Conservation (phyloP, 2,888 invertebrate genomes). For the Microdon myrmicae region DNA sequence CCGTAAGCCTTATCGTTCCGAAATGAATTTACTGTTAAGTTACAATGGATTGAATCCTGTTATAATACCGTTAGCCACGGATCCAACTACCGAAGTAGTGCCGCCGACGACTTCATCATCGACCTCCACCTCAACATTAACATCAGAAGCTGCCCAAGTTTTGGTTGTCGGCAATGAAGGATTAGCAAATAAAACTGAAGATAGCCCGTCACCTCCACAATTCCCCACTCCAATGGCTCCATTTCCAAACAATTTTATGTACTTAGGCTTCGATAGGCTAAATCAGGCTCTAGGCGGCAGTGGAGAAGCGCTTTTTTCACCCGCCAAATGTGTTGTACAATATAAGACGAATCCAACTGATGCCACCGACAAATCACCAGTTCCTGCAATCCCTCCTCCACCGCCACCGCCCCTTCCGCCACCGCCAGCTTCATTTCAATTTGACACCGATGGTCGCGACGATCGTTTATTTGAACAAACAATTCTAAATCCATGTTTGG, state of each 20-base stretch:
- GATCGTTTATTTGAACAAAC: slow-evolving; percentile 57
- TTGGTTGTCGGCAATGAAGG: slow-evolving; percentile 8
- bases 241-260: slow-evolving; percentile 64
- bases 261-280: slow-evolving; percentile 63
- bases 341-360: slow-evolving; percentile 43
- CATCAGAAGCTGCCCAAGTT: slow-evolving; percentile 16
- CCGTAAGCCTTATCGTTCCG: slow-evolving; percentile 65
- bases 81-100: not conserved
- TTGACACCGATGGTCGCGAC: slow-evolving; percentile 24
- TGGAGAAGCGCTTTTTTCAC: slow-evolving; percentile 14
- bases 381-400: slow-evolving; percentile 7
- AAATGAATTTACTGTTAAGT: slow-evolving; percentile 65
- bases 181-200: slow-evolving; percentile 31
- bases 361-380: slow-evolving; percentile 18
- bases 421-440: slow-evolving; percentile 4
- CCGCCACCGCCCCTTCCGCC: slow-evolving; percentile 41
- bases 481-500: slow-evolving; percentile 56
- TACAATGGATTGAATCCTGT: slow-evolving; percentile 62
- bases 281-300: slow-evolving; percentile 53
- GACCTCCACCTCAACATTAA: slow-evolving; percentile 1
- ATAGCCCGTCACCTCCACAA: slow-evolving; percentile 63
- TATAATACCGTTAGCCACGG: slow-evolving; percentile 54
- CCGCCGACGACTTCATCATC: too few relatives aligned
- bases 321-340: slow-evolving; percentile 24
- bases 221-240: slow-evolving; percentile 66